Conservation (phyloP, 2,113 vertebrate genomes). For the Grantiella picta region DNA sequence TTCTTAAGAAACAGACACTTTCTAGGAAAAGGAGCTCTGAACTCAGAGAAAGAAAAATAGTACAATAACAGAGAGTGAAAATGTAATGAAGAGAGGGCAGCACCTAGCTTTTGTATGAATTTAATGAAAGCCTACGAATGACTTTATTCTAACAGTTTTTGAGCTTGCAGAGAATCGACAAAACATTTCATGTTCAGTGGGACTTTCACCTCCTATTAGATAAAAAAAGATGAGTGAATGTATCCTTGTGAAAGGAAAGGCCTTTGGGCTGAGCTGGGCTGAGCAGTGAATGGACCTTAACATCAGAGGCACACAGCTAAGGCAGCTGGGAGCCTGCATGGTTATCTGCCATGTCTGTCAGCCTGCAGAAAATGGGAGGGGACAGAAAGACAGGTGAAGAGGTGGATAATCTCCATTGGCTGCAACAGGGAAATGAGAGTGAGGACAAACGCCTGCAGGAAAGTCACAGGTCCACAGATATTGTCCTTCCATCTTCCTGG, state of each 20-base stretch:
- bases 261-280: neutral
- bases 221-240: neutral
- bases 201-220: neutral
- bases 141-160: neutral
- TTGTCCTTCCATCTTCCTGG: neutral
- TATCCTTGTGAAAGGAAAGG: neutral
- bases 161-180: neutral
- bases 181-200: neutral
- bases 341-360: neutral
- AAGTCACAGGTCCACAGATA: neutral
- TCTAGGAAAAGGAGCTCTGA: neutral
- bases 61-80: neutral
- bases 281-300: neutral
- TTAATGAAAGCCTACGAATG: neutral
- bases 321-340: accelerated
- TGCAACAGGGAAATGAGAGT: neutral
- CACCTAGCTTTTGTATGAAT: neutral
- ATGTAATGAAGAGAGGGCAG: neutral
- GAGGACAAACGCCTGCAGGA: neutral
- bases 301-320: neutral
- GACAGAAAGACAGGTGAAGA: neutral
- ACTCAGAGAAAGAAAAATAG: neutral
- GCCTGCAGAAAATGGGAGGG: neutral
- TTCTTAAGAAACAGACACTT: neutral
- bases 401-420: neutral